Percentiles rank a stretch among this genome's conserved stretches.
Evolutionary conservation across 2,797 vertebrate species (phyloP).

Genomic region (Clarias platycephalus): DNA sequence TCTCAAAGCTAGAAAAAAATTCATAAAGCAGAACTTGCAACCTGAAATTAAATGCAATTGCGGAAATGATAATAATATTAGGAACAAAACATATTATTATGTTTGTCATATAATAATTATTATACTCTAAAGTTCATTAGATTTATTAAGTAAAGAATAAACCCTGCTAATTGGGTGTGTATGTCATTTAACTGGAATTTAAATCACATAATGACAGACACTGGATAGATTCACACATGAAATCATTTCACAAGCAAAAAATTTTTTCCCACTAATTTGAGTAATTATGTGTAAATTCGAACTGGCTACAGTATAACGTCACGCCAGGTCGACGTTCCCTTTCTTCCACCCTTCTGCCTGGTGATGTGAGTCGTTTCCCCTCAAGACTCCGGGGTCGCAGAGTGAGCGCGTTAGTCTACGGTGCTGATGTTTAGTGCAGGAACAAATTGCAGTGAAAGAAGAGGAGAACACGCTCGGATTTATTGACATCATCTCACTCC

Average conservation of each 20-base stretch:
- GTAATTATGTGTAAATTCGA: not conserved
- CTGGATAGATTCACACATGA: not conserved
- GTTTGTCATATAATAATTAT: not conserved
- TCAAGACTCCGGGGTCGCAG: not conserved
- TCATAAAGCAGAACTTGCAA: not conserved
- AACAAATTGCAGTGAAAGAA: conserved; percentile 22
- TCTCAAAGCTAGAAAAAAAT: not conserved
- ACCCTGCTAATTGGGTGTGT: not conserved
- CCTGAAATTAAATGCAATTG: not conserved
- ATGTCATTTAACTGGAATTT: not conserved
- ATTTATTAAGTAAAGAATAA: not conserved
- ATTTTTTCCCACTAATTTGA: not conserved
- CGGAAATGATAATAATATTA: not conserved
- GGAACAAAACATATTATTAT: not conserved
- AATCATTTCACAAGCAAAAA: not conserved
- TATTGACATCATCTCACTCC: conserved; percentile 47
- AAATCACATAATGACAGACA: not conserved
- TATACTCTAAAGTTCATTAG: not conserved
- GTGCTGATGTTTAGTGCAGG: not conserved
- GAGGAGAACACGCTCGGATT: conserved; percentile 22
- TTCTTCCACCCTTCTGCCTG: not conserved
- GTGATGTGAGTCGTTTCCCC: not conserved
- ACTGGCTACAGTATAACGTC: too few species aligned
- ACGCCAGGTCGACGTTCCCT: too few species aligned
- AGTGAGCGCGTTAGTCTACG: not conserved